Percentiles rank a stretch among this genome's conserved stretches.
Conservation (phyloP, 1,140 invertebrate genomes). For the Hylyphantes graminicola region DNA sequence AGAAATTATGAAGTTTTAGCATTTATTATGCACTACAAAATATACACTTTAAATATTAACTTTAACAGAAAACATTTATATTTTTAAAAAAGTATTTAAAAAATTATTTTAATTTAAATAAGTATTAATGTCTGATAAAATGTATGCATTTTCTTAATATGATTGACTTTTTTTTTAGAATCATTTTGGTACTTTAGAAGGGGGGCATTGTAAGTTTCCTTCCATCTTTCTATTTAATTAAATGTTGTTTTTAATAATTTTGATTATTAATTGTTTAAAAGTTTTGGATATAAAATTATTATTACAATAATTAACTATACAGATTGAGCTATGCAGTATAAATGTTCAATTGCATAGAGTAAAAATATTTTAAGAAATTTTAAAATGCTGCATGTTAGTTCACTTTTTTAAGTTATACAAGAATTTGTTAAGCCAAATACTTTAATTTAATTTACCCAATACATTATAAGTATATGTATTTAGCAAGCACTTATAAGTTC, state of each 20-base stretch:
- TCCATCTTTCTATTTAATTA: not conserved
- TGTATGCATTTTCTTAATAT: no score
- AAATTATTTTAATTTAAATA: no score
- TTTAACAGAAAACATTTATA: no score
- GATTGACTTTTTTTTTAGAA: constrained; percentile 69
- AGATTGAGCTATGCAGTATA: not conserved
- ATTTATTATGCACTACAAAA: not conserved
- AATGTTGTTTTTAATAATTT: constrained; percentile 14
- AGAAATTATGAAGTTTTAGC: not conserved
- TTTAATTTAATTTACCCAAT: no score
- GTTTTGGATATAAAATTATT: not conserved
- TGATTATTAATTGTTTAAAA: not conserved
- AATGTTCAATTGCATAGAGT: not conserved
- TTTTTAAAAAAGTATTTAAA: no score
- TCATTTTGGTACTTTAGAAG: constrained; percentile 90
- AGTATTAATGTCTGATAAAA: no score
- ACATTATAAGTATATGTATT: no score
- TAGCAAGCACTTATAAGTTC: no score
- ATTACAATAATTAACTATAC: not conserved
- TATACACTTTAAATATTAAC: not conserved
- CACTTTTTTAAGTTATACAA: no score
- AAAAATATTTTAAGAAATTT: not conserved
- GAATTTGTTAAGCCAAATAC: no score
- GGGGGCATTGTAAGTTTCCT: constrained; percentile 79
- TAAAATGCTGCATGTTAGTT: no score